Conservation (phyloP, 2,888 invertebrate species). For the Ochropacha duplaris region DNA sequence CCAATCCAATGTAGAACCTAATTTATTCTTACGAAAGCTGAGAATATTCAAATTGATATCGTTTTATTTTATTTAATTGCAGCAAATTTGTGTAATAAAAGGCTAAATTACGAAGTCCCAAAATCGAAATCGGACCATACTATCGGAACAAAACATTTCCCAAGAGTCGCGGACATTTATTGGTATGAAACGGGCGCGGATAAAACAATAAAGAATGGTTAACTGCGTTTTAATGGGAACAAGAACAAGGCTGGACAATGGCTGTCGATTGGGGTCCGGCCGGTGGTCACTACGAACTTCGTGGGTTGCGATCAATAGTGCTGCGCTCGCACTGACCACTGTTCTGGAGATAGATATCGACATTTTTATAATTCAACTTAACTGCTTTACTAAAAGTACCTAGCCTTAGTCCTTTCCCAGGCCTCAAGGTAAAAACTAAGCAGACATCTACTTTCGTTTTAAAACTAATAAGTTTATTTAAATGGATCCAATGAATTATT, state of each 20-base stretch:
- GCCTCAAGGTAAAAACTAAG: too few species aligned
- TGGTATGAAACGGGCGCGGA: slow-evolving; percentile 63
- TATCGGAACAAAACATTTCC: slow-evolving; percentile 65
- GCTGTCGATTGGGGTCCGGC: slow-evolving; percentile 69
- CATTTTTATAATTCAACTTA: too few species aligned
- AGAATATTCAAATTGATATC: slow-evolving; percentile 37
- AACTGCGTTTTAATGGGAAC: slow-evolving; percentile 81
- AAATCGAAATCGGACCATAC: slow-evolving; percentile 60
- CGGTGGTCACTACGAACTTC: slow-evolving; percentile 69
- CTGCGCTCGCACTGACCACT: slow-evolving; percentile 16
- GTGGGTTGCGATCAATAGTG: slow-evolving; percentile 48
- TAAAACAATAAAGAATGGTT: slow-evolving; percentile 82
- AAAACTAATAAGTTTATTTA: too few species aligned
- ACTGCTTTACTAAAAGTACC: too few species aligned
- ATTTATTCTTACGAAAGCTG: slow-evolving; percentile 33
- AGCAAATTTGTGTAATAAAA: slow-evolving; percentile 69
- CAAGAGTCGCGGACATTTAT: slow-evolving; percentile 77
- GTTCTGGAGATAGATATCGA: slow-evolving; percentile 40
- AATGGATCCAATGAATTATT: too few species aligned
- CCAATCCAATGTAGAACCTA: slow-evolving; percentile 22
- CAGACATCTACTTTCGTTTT: too few species aligned
- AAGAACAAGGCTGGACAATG: slow-evolving; percentile 78
- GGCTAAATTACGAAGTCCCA: slow-evolving; percentile 61
- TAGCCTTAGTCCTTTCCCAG: too few species aligned
- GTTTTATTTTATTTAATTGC: slow-evolving; percentile 58